phyloP scores from a whole-genome alignment of 1,140 invertebrate genomes.

The Plutomurus gul region DNA sequence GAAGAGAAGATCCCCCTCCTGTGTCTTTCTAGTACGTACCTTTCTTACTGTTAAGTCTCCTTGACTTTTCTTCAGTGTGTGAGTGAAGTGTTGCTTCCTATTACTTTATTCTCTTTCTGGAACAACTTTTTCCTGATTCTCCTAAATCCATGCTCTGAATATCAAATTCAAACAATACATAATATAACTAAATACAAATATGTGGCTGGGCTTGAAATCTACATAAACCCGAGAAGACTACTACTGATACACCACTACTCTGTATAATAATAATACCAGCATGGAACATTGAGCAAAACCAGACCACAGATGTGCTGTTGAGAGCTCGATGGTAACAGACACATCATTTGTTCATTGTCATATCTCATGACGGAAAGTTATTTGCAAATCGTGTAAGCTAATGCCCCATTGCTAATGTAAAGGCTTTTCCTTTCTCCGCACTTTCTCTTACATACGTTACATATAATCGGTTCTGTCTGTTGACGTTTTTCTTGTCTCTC shows the following conservation, averaged over 20 bases:
- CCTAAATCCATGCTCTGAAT: not conserved
- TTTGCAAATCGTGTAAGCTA: slow-evolving; percentile 17
- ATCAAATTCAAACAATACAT: not conserved
- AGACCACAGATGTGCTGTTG: not conserved
- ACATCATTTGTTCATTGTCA: slow-evolving; percentile 6
- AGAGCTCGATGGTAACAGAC: not conserved
- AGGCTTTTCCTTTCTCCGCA: not conserved
- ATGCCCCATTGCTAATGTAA: not conserved
- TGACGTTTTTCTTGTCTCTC: not conserved
- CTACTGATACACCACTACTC: no score
- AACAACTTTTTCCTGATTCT: not conserved
- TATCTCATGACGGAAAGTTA: not conserved
- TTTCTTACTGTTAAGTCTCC: not conserved
- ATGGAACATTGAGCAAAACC: not conserved
- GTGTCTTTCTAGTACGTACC: not conserved
- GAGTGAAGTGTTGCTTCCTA: not conserved
- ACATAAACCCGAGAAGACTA: not conserved
- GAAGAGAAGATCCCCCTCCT: not conserved
- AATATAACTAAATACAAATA: not conserved
- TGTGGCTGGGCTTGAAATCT: not conserved
- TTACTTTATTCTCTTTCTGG: not conserved
- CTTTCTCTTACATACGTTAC: not conserved
- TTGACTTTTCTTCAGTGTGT: not conserved
- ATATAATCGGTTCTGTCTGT: not conserved
- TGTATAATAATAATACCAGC: not conserved